Evolutionary conservation across 1,140 invertebrate species (phyloP).

Genomic region (Ips typographus): DNA sequence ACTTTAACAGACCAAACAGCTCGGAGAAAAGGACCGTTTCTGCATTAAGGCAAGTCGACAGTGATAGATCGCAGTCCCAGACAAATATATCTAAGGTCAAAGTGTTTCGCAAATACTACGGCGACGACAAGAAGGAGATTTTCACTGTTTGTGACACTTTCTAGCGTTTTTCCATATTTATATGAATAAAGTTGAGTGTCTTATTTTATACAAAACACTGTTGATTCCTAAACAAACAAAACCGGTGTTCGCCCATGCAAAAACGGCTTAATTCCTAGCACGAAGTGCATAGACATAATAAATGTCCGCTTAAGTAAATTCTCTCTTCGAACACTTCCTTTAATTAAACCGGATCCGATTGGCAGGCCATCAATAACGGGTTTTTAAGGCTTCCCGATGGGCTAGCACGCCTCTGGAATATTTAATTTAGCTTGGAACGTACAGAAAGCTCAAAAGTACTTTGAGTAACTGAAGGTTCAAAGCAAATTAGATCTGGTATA

Average conservation of each 20-base stretch:
- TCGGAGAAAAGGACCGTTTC: constrained; percentile 16
- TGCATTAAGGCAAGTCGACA: constrained; percentile 26
- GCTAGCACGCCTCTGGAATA: constrained; percentile 10
- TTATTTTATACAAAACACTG: too few species aligned
- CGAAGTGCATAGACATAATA: constrained; percentile 1
- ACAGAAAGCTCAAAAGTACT: too few species aligned
- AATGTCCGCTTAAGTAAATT: constrained; percentile 20
- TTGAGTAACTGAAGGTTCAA: too few species aligned
- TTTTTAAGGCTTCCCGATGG: constrained; percentile 19
- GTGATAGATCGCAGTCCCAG: constrained; percentile 14
- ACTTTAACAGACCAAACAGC: constrained; percentile 24
- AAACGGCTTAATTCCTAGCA: background rate
- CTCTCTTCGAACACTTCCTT: constrained; percentile 18
- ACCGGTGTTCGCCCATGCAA: too few species aligned
- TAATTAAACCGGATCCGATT: constrained; percentile 25
- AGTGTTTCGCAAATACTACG: constrained; percentile 18
- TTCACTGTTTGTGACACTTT: background rate
- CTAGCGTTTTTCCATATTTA: background rate
- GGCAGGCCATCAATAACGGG: constrained; percentile 21
- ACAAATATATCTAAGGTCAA: constrained; percentile 21
- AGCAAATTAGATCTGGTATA: too few species aligned
- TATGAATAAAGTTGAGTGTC: too few species aligned
- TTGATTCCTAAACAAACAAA: too few species aligned
- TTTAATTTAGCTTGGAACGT: constrained; percentile 1
- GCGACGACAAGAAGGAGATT: constrained; percentile 2